Evolutionary conservation across 2,888 invertebrate genomes (phyloP).

Genomic region (Eupithecia centaureata): DNA sequence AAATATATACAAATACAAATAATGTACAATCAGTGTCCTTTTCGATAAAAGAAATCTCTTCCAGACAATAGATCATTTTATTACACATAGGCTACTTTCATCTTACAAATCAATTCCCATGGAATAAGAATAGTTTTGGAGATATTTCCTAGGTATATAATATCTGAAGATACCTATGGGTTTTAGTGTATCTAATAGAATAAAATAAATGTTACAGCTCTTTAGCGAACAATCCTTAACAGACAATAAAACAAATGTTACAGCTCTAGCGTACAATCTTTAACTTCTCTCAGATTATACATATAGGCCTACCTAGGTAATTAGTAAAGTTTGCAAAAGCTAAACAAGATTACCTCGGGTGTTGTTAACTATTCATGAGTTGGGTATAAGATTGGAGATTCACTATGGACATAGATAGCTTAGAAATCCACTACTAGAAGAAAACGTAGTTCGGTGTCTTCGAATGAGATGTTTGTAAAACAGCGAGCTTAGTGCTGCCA

Average conservation of each 20-base stretch:
- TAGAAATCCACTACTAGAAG: not conserved
- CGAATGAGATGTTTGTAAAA: not conserved
- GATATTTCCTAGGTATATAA: too few species aligned
- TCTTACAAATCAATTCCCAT: too few species aligned
- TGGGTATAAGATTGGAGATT: not conserved
- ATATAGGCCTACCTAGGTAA: not conserved
- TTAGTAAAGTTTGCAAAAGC: slow-evolving; percentile 1
- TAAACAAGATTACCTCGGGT: slow-evolving; percentile 1
- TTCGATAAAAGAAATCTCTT: too few species aligned
- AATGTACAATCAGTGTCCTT: too few species aligned
- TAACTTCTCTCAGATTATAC: not conserved
- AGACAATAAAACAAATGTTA: too few species aligned
- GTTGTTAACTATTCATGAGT: slow-evolving; percentile 6
- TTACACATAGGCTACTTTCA: too few species aligned
- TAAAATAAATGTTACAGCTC: not conserved
- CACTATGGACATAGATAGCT: not conserved
- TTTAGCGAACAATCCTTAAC: not conserved
- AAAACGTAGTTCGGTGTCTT: not conserved
- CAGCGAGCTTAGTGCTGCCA: not conserved
- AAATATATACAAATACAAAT: too few species aligned
- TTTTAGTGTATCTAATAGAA: too few species aligned
- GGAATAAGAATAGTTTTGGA: too few species aligned
- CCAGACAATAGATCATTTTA: too few species aligned
- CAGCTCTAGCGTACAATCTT: not conserved
- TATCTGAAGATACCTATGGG: too few species aligned